A percentile compares a stretch with the other conserved stretches of the same genome.
These are phyloP conservation scores for Austrofundulus limnaeus DNA, from an alignment of 2,113 vertebrate species.

Conservation along the genomic window DNA sequence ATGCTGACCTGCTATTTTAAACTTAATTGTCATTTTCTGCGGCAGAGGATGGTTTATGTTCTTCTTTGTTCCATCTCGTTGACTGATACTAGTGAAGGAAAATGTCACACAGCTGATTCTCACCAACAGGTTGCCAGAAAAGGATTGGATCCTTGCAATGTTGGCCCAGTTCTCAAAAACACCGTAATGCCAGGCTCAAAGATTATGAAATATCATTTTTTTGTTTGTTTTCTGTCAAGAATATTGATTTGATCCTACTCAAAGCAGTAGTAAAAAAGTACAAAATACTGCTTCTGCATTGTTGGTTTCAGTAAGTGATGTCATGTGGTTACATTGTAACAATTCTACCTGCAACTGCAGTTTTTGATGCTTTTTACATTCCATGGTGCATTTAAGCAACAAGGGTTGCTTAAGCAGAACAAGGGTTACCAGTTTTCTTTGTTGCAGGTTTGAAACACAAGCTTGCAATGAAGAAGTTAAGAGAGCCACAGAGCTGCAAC, in stretches of 20 bases:
- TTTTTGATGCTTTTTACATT: background rate
- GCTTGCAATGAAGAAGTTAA: background rate
- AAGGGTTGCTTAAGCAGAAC: background rate
- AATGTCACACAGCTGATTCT: accelerated
- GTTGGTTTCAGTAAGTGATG: too few species aligned
- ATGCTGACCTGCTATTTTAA: background rate
- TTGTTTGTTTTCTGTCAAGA: too few species aligned
- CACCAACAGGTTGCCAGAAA: background rate
- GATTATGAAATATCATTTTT: too few species aligned
- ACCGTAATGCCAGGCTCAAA: too few species aligned
- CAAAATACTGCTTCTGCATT: too few species aligned
- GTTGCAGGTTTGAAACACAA: background rate
- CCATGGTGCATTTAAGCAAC: background rate
- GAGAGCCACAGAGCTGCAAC: background rate
- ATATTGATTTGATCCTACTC: too few species aligned
- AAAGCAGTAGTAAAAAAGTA: too few species aligned
- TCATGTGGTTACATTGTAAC: too few species aligned
- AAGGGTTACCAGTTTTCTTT: background rate
- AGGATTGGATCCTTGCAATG: background rate
- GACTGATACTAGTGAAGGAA: slow-evolving; percentile 5
- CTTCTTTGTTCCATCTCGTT: background rate
- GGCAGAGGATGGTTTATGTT: background rate
- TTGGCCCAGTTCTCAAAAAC: too few species aligned
- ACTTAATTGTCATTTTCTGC: background rate
- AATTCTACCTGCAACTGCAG: too few species aligned